Percentiles rank a stretch among this genome's conserved stretches.
phyloP scores from a whole-genome alignment of 2,888 invertebrate genomes.

The Agrochola lychnidis region DNA sequence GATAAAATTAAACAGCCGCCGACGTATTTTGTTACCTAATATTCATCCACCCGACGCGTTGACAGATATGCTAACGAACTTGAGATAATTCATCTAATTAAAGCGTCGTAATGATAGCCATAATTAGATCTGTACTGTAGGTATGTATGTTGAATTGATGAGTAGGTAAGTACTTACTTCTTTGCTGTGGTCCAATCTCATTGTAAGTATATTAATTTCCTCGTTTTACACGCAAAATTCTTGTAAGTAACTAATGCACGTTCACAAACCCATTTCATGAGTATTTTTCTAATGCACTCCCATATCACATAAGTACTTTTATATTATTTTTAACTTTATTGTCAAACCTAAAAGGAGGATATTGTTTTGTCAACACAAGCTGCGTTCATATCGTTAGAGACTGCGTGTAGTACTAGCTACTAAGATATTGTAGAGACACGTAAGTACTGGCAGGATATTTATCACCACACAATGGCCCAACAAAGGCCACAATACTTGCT shows the following conservation, averaged over 20 bases:
- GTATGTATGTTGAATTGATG: background rate
- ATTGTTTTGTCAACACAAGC: slow-evolving; percentile 1
- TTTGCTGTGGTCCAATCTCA: no score
- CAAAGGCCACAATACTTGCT: slow-evolving; percentile 32
- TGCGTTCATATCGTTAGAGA: slow-evolving; percentile 16
- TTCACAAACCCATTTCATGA: background rate
- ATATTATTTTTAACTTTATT: background rate
- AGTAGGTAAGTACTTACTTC: background rate
- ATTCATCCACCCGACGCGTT: slow-evolving; percentile 18
- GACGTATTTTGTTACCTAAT: slow-evolving; percentile 21
- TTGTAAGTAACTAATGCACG: background rate
- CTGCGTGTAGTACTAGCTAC: slow-evolving; percentile 36
- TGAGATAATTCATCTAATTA: slow-evolving; percentile 18
- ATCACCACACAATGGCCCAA: slow-evolving; percentile 37
- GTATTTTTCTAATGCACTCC: background rate
- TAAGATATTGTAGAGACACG: slow-evolving; percentile 12
- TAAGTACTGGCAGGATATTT: slow-evolving; percentile 30
- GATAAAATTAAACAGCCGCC: slow-evolving; percentile 23
- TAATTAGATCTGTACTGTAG: background rate
- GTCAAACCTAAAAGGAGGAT: background rate
- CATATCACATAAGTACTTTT: background rate
- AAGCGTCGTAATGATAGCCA: background rate
- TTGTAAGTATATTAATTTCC: no score
- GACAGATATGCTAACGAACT: slow-evolving; percentile 13
- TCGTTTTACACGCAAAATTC: slow-evolving; percentile 8